A percentile compares a stretch with the other conserved stretches of the same genome.
phyloP scores from a whole-genome alignment of 2,113 vertebrate species.

The Plecturocebus donacophilus region DNA sequence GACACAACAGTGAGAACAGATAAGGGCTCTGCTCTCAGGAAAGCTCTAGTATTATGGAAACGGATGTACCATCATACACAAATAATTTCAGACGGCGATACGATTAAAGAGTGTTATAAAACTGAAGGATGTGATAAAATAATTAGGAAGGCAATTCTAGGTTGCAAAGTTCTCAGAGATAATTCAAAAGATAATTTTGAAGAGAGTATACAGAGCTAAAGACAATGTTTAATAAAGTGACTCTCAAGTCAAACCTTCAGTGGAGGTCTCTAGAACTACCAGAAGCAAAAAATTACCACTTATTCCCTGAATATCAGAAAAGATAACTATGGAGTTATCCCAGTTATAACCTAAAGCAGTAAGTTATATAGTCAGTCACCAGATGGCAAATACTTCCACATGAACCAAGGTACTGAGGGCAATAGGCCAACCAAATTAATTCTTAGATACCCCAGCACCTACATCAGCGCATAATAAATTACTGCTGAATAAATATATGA shows the following conservation, averaged over 20 bases:
- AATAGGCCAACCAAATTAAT: not conserved
- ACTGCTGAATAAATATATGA: not conserved
- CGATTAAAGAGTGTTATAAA: not conserved
- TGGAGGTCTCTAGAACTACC: slow-evolving; percentile 38
- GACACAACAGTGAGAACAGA: not conserved
- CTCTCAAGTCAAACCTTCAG: not conserved
- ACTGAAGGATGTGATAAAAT: not conserved
- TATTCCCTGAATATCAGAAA: not conserved
- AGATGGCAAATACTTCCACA: not conserved
- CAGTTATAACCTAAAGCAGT: slow-evolving; percentile 1
- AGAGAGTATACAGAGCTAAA: not conserved
- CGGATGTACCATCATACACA: not conserved
- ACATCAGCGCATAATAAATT: not conserved
- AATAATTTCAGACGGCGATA: not conserved
- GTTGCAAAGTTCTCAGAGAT: not conserved
- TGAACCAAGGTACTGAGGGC: not conserved
- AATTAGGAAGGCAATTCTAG: not conserved
- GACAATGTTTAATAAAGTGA: slow-evolving; percentile 29
- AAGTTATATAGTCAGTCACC: not conserved
- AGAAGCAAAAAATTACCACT: slow-evolving; percentile 39
- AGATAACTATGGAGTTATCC: not conserved
- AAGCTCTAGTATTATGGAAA: not conserved
- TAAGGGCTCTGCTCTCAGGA: not conserved
- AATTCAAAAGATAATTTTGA: not conserved
- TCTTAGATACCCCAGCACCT: not conserved